Conservation (phyloP, 35 echinoderm and acorn worm species). For the Lytechinus variegatus region DNA sequence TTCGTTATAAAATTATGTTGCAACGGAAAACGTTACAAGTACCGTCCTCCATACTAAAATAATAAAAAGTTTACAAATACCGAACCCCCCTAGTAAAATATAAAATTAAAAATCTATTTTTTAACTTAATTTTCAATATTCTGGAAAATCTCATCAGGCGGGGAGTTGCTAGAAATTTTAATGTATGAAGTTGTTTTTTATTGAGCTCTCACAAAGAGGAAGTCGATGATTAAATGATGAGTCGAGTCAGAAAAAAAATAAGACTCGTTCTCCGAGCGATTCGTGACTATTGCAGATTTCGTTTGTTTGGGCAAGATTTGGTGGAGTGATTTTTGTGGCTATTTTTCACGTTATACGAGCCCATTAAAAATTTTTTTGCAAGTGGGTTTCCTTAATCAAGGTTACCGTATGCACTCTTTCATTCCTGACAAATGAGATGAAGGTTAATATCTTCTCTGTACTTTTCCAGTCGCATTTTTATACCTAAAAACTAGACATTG, state of each 20-base stretch:
- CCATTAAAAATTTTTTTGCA: constrained; percentile 14
- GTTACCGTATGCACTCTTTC: neutral
- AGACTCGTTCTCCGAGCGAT: neutral
- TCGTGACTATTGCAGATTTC: neutral
- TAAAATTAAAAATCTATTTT: too few relatives aligned
- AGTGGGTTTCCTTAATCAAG: neutral
- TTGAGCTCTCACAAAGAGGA: neutral
- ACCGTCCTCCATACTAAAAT: too few relatives aligned
- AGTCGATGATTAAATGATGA: constrained; percentile 40
- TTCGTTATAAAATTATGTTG: too few relatives aligned
- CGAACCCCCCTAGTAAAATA: too few relatives aligned
- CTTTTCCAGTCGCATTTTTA: neutral
- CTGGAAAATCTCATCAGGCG: too few relatives aligned
- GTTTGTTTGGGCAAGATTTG: neutral
- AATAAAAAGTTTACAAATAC: too few relatives aligned
- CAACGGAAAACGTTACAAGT: too few relatives aligned
- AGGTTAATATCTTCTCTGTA: neutral
- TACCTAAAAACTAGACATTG: too few relatives aligned
- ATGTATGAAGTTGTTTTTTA: neutral
- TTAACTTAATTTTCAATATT: too few relatives aligned
- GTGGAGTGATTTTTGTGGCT: constrained; percentile 16
- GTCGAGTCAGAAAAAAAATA: neutral
- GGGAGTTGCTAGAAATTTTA: neutral
- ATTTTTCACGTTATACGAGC: constrained; percentile 22
- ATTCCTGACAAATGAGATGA: neutral